Conservation (phyloP, 2,113 vertebrate species). For the Lasiurus borealis region DNA sequence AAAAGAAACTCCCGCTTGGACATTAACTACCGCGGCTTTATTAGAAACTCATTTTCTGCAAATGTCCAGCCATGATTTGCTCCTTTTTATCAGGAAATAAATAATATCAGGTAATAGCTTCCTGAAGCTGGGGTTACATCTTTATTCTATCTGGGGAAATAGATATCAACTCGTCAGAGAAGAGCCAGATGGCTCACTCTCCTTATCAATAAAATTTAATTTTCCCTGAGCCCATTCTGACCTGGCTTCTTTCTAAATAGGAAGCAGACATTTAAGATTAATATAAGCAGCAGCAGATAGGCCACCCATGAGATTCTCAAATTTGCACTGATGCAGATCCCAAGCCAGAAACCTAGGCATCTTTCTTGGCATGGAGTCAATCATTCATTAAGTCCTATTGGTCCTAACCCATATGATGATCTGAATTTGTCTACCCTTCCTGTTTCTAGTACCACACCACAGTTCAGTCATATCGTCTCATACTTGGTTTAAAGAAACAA, state of each 20-base stretch:
- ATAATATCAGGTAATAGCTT: slow-evolving; percentile 89
- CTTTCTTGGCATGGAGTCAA: not conserved
- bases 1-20: slow-evolving; percentile 84
- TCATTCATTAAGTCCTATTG: not conserved
- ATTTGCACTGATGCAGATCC: not conserved
- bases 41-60: slow-evolving; percentile 86
- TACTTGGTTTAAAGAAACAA: not conserved
- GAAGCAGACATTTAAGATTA: slow-evolving; percentile 47
- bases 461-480: not conserved
- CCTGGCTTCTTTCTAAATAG: slow-evolving; percentile 82
- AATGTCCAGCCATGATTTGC: slow-evolving; percentile 86
- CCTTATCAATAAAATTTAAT: slow-evolving; percentile 88
- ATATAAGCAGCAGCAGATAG: slow-evolving; percentile 50
- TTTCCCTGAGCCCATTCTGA: slow-evolving; percentile 84
- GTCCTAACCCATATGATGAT: not conserved
- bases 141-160: slow-evolving; percentile 87
- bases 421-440: not conserved
- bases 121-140: slow-evolving; percentile 87
- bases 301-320: not conserved
- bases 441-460: not conserved
- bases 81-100: slow-evolving; percentile 86
- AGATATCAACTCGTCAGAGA: slow-evolving; percentile 86
- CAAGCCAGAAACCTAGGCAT: slow-evolving; percentile 34
- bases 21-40: slow-evolving; percentile 87
- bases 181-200: slow-evolving; percentile 88